Percentiles rank a stretch among this genome's conserved stretches.
These are phyloP conservation scores for Andrena fulva DNA, from an alignment of 2,888 invertebrate species.

Conservation along the genomic window DNA sequence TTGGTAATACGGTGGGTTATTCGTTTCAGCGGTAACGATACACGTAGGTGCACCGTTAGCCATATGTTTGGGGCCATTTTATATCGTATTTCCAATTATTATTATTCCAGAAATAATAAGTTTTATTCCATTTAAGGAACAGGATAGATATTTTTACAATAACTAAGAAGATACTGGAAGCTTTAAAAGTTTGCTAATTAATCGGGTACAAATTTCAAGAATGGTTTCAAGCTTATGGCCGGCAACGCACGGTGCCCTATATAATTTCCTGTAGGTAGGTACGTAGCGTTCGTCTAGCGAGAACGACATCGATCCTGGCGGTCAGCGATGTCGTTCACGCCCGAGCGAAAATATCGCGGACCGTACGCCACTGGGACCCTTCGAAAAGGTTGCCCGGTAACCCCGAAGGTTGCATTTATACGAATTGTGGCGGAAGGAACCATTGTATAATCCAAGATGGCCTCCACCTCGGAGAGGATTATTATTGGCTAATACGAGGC, in stretches of 20 bases:
- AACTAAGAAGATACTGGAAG: too few species aligned
- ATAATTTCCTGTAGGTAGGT: conserved; percentile 7
- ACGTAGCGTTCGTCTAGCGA: background rate
- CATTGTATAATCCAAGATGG: conserved; percentile 87
- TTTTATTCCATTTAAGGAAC: too few species aligned
- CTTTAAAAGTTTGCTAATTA: too few species aligned
- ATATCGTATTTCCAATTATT: too few species aligned
- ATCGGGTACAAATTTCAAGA: too few species aligned
- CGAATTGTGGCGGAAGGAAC: conserved; percentile 84
- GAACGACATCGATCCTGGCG: background rate
- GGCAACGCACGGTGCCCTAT: background rate
- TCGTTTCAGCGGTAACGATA: background rate
- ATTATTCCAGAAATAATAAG: too few species aligned
- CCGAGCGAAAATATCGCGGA: conserved; percentile 37
- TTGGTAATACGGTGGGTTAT: conserved; percentile 2
- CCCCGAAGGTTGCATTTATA: conserved; percentile 83
- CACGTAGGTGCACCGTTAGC: background rate
- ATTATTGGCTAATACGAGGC: conserved; percentile 88
- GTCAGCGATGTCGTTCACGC: conserved; percentile 22
- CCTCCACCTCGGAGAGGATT: conserved; percentile 86
- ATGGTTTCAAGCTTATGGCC: conserved; percentile 2
- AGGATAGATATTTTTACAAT: too few species aligned
- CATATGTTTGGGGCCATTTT: background rate
- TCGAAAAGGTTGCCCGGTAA: conserved; percentile 73
- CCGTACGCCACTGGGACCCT: conserved; percentile 77